These are phyloP conservation scores for Mus caroli DNA, from an alignment of 2,797 vertebrate genomes.

Conservation along the genomic window DNA sequence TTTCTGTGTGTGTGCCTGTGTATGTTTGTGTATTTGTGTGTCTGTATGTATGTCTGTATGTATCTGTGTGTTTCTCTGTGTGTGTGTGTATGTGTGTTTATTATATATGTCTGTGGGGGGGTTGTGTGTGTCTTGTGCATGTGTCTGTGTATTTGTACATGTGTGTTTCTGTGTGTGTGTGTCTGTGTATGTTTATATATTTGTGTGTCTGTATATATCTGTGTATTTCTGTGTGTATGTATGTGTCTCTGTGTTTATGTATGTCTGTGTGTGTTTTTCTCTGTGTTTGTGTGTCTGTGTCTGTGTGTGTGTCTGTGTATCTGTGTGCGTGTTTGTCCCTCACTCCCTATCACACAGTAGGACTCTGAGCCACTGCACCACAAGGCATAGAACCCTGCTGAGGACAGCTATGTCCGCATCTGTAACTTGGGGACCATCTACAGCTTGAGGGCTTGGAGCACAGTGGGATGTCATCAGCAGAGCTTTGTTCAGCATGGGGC, in stretches of 20 bases:
- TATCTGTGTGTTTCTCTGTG: neutral
- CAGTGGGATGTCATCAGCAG: rapidly evolving
- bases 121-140: no score
- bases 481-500: rapidly evolving
- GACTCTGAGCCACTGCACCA: neutral
- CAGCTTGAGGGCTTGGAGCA: rapidly evolving
- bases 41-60: neutral
- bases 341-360: neutral
- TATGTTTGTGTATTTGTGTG: neutral
- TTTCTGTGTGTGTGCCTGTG: neutral
- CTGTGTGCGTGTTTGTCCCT: neutral
- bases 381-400: neutral
- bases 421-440: neutral
- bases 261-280: no score
- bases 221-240: no score
- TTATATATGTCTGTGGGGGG: no score
- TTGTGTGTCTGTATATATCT: no score
- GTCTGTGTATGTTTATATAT: neutral
- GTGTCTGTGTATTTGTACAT: no score
- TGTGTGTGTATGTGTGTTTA: no score
- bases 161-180: no score
- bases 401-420: neutral
- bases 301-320: rapidly evolving
- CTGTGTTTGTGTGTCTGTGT: neutral
- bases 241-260: no score